Percentiles rank a stretch among this genome's conserved stretches.
These are phyloP conservation scores for Euura saliciscinereae DNA, from an alignment of 1,140 invertebrate species.

Conservation along the genomic window DNA sequence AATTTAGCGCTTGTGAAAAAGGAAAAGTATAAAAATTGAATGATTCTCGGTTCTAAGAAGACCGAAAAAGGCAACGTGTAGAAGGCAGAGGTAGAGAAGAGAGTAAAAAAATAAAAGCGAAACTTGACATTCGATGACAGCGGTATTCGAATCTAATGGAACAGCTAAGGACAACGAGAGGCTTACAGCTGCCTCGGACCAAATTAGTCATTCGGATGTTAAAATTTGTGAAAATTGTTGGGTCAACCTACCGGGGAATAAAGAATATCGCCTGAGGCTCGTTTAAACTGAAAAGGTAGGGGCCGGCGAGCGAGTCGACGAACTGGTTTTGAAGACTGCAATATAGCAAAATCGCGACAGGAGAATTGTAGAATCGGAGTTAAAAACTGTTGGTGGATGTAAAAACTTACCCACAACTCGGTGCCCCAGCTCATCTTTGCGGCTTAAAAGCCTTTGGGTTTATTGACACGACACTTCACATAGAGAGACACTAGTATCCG, in stretches of 20 bases:
- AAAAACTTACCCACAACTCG: constrained; percentile 65
- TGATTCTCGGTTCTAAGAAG: too few species aligned
- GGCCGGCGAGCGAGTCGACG: constrained; percentile 10
- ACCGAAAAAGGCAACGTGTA: too few species aligned
- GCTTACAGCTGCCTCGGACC: background rate
- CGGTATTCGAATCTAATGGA: background rate
- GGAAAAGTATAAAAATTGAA: too few species aligned
- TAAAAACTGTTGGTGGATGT: background rate
- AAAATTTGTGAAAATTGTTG: background rate
- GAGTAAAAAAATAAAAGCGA: background rate
- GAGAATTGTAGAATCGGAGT: constrained; percentile 11
- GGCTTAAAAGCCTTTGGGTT: constrained; percentile 33
- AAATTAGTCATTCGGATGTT: background rate
- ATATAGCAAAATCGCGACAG: constrained; percentile 18
- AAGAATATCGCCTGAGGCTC: constrained; percentile 12
- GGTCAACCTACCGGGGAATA: background rate
- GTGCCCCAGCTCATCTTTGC: constrained; percentile 66
- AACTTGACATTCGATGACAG: too few species aligned
- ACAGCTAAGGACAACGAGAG: background rate
- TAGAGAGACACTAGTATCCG: constrained; percentile 35
- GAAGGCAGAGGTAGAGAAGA: too few species aligned
- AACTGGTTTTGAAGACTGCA: constrained; percentile 8
- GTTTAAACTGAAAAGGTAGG: constrained; percentile 10
- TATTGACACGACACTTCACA: constrained; percentile 45
- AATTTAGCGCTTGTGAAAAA: too few species aligned